A percentile compares a stretch with the other conserved stretches of the same genome.
Evolutionary conservation across 2,797 vertebrate species (phyloP).

Genomic region (Hoplostethus atlanticus): DNA sequence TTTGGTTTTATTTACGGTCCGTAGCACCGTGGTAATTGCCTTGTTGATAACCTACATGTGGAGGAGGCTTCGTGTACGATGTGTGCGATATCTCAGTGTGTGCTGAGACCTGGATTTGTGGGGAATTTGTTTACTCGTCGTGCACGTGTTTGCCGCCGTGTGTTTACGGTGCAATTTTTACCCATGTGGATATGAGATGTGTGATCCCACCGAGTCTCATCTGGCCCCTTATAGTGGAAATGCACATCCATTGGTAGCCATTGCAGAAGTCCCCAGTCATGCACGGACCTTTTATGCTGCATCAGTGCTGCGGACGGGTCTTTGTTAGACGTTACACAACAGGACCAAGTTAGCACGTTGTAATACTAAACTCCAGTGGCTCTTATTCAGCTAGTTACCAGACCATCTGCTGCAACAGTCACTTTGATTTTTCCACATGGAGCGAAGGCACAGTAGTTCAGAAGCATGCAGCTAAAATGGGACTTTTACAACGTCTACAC

Average conservation of each 20-base stretch:
- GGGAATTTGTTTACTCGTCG: not conserved
- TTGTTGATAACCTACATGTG: not conserved
- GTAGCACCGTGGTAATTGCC: not conserved
- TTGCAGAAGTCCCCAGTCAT: too few species aligned
- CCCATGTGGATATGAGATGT: not conserved
- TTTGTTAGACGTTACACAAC: too few species aligned
- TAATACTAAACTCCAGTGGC: too few species aligned
- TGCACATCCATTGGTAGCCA: too few species aligned
- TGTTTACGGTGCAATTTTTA: not conserved
- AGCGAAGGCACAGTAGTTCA: conserved; percentile 29
- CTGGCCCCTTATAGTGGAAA: too few species aligned
- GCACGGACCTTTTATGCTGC: too few species aligned
- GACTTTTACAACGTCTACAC: not conserved
- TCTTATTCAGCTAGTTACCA: too few species aligned
- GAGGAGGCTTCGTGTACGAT: not conserved
- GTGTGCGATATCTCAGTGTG: not conserved
- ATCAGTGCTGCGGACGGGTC: too few species aligned
- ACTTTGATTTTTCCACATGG: conserved; percentile 46
- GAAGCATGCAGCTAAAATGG: conserved; percentile 11
- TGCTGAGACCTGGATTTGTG: not conserved
- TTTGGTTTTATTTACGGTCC: not conserved
- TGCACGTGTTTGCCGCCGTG: conserved; percentile 1
- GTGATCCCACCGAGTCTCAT: not conserved
- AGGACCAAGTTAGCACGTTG: too few species aligned
- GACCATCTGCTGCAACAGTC: conserved; percentile 26